Evolutionary conservation across 1,140 invertebrate genomes (phyloP).

Genomic region (Anoplolepis gracilipes): DNA sequence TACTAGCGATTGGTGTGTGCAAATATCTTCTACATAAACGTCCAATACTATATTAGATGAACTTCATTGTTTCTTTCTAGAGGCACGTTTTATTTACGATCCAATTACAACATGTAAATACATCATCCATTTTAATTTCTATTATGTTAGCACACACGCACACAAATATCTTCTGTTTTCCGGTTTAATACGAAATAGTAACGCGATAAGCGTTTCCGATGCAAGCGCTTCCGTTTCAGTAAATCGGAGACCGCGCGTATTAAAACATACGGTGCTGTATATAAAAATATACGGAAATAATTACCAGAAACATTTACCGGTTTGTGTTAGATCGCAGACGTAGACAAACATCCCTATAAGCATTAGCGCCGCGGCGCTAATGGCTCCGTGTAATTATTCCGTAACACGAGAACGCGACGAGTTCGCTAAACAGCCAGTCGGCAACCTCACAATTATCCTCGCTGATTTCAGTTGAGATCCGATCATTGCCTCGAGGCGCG

Average conservation of each 20-base stretch:
- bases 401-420: constrained; percentile 49
- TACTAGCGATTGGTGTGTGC: neutral
- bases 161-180: constrained; percentile 32
- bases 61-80: neutral
- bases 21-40: neutral
- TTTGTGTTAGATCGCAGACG: constrained; percentile 3
- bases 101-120: constrained; percentile 50
- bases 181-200: constrained; percentile 29
- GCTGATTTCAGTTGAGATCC: constrained; percentile 38
- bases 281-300: constrained; percentile 41
- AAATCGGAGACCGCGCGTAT: neutral
- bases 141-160: constrained; percentile 6
- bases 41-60: neutral
- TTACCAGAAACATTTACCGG: constrained; percentile 3
- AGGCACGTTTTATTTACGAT: constrained; percentile 9
- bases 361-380: constrained; percentile 24
- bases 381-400: constrained; percentile 47
- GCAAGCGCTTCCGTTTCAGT: neutral
- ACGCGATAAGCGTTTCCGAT: neutral
- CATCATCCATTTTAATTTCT: constrained; percentile 28
- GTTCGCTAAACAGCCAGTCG: constrained; percentile 34
- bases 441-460: constrained; percentile 46
- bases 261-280: neutral
- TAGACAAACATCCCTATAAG: constrained; percentile 21
- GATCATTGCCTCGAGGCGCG: constrained; percentile 56